phyloP scores from a whole-genome alignment of 1,140 invertebrate species.

The Telenomus remus region DNA sequence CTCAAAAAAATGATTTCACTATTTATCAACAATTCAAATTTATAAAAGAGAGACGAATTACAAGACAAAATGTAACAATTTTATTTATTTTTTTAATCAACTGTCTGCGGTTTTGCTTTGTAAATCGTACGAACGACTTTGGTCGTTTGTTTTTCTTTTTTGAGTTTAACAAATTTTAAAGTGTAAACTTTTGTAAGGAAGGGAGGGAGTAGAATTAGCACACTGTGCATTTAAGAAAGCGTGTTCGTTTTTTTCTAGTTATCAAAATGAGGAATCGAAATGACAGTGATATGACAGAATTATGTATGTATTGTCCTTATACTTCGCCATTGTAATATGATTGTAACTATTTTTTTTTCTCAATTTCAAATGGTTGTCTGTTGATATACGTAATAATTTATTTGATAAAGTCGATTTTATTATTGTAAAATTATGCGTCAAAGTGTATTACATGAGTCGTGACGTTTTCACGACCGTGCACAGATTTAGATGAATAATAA shows the following conservation, averaged over 20 bases:
- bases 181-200: too few relatives aligned
- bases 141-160: too few relatives aligned
- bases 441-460: slow-evolving; percentile 51
- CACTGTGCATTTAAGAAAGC: slow-evolving; percentile 6
- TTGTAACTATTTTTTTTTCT: slow-evolving; percentile 55
- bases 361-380: slow-evolving; percentile 65
- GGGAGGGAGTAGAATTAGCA: slow-evolving; percentile 11
- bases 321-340: slow-evolving; percentile 11
- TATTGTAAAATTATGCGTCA: slow-evolving; percentile 61
- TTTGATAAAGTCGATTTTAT: slow-evolving; percentile 64
- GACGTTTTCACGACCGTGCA: slow-evolving; percentile 31
- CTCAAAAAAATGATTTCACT: background rate
- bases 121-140: too few relatives aligned
- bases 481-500: slow-evolving; percentile 58
- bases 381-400: slow-evolving; percentile 64
- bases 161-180: too few relatives aligned
- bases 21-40: too few relatives aligned
- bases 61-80: slow-evolving; percentile 13
- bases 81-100: slow-evolving; percentile 38
- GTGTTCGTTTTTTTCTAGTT: background rate
- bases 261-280: background rate
- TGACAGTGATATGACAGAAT: slow-evolving; percentile 15
- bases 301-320: slow-evolving; percentile 8
- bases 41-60: too few relatives aligned
- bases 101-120: too few relatives aligned